These are phyloP conservation scores for Corythucha ciliata DNA, from an alignment of 2,888 invertebrate species.

Conservation along the genomic window DNA sequence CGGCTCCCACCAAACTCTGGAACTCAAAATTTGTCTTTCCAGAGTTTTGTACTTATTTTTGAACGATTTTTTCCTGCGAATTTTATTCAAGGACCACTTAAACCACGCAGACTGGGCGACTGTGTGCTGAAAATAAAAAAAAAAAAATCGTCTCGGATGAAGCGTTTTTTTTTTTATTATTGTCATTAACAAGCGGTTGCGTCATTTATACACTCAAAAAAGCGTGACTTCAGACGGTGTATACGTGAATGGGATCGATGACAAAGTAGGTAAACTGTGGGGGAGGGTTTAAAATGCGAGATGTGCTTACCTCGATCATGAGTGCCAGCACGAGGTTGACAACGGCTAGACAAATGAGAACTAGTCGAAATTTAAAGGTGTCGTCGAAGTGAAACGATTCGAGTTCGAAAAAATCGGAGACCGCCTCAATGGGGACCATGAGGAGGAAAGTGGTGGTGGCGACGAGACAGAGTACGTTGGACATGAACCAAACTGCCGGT, in stretches of 20 bases:
- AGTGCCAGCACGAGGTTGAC: conserved; percentile 51
- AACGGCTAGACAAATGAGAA: conserved; percentile 50
- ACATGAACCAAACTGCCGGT: conserved; percentile 46
- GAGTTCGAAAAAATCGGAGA: conserved; percentile 51
- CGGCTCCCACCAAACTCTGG: conserved; percentile 25
- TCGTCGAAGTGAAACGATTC: conserved; percentile 30
- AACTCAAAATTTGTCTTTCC: conserved; percentile 27
- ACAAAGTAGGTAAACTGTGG: neutral
- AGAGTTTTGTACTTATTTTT: conserved; percentile 35
- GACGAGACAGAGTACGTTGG: conserved; percentile 48
- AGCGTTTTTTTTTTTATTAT: too few relatives aligned
- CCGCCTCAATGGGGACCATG: conserved; percentile 47
- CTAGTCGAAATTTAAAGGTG: conserved; percentile 39
- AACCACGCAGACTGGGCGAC: conserved; percentile 33
- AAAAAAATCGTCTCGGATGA: neutral
- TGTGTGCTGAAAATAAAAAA: conserved; percentile 31
- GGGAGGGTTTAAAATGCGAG: neutral
- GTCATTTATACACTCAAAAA: too few relatives aligned
- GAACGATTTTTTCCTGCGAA: conserved; percentile 32
- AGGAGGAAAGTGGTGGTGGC: conserved; percentile 50
- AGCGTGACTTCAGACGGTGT: neutral
- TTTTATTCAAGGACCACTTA: conserved; percentile 31
- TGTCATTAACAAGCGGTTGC: too few relatives aligned
- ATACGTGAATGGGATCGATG: conserved; percentile 3
- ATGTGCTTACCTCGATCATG: conserved; percentile 50